These are phyloP conservation scores for Sarcophaga peregrina DNA, from an alignment of 1,140 invertebrate genomes.

Conservation along the genomic window DNA sequence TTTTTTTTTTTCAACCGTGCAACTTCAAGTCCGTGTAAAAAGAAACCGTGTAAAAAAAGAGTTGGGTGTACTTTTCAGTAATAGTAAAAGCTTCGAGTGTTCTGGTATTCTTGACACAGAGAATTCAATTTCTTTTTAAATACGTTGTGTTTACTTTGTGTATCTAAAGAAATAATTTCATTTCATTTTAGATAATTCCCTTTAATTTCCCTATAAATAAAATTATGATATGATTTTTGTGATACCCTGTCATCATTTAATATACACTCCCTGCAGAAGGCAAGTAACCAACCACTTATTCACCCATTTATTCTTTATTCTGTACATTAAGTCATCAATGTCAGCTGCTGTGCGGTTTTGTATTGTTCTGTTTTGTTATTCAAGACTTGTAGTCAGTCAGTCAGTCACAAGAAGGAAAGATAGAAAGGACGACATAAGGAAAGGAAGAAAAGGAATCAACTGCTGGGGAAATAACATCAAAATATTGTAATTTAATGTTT, in stretches of 20 bases:
- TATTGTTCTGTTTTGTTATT: neutral
- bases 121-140: no score
- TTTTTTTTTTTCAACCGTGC: no score
- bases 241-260: neutral
- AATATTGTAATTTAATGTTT: conserved; percentile 20
- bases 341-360: conserved; percentile 30
- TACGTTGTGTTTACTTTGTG: no score
- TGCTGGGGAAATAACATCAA: neutral
- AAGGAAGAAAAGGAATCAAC: neutral
- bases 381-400: conserved; percentile 27
- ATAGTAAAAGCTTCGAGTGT: no score
- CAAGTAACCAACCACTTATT: no score
- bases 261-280: neutral
- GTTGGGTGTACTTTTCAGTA: no score
- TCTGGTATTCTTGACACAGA: no score
- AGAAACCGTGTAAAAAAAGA: no score
- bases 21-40: no score
- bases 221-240: neutral
- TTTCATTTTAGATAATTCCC: no score
- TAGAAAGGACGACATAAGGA: neutral
- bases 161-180: no score
- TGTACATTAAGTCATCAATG: conserved; percentile 40
- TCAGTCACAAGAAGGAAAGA: neutral
- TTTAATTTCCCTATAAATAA: no score
- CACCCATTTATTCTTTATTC: neutral